Conservation (phyloP, 2,888 invertebrate genomes). For the Himalopsyche tibetana region DNA sequence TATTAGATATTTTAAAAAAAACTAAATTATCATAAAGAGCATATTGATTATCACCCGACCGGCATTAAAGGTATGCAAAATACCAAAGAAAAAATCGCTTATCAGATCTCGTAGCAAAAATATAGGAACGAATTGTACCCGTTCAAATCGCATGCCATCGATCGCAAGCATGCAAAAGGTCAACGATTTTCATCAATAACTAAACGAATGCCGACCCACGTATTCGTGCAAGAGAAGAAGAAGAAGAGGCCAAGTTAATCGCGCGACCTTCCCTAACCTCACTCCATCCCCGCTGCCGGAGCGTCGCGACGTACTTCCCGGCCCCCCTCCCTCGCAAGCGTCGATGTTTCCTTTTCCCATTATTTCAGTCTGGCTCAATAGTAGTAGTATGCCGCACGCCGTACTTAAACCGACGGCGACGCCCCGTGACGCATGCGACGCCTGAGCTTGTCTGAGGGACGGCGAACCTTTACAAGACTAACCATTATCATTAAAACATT, state of each 20-base stretch:
- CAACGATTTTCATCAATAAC: background rate
- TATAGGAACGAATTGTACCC: background rate
- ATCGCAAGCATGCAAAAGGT: slow-evolving; percentile 10
- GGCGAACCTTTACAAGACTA: background rate
- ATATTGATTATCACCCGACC: too few relatives aligned
- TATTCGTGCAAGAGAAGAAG: background rate
- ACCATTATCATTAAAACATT: background rate
- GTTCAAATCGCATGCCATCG: background rate
- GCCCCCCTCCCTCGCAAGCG: background rate
- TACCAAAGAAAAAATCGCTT: background rate
- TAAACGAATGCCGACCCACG: background rate
- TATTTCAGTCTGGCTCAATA: slow-evolving; percentile 20
- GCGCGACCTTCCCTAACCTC: slow-evolving; percentile 34
- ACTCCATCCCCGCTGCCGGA: background rate
- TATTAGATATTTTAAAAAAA: too few relatives aligned
- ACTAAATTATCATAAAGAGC: too few relatives aligned
- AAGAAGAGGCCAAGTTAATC: slow-evolving; percentile 16
- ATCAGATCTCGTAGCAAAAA: background rate
- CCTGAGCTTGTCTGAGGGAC: slow-evolving; percentile 3
- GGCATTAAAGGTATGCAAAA: too few relatives aligned
- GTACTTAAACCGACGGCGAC: slow-evolving; percentile 19
- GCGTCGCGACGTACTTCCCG: slow-evolving; percentile 12
- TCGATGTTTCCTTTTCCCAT: slow-evolving; percentile 23
- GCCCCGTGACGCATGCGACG: slow-evolving; percentile 42
- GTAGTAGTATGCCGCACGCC: background rate